These are phyloP conservation scores for Mesochorus sp. DNA, from an alignment of 2,888 invertebrate genomes.

Conservation along the genomic window DNA sequence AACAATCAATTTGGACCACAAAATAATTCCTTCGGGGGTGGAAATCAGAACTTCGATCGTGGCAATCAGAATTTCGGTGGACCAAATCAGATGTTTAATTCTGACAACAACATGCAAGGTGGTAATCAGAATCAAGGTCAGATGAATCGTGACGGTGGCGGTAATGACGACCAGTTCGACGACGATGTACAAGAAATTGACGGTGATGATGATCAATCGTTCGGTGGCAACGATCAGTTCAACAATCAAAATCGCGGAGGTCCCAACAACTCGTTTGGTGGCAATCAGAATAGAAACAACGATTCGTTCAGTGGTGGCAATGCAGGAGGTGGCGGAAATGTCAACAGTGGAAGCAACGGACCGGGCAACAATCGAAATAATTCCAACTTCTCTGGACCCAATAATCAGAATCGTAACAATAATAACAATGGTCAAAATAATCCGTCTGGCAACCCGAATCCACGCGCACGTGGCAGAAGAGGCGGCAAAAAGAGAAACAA, in stretches of 20 bases:
- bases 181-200: slow-evolving; percentile 62
- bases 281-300: slow-evolving; percentile 54
- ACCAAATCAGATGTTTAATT: slow-evolving; percentile 50
- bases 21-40: slow-evolving; percentile 71
- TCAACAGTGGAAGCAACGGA: slow-evolving; percentile 26
- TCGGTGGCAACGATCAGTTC: slow-evolving; percentile 67
- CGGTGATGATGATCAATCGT: slow-evolving; percentile 44
- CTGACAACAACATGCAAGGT: slow-evolving; percentile 49
- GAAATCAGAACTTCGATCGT: slow-evolving; percentile 71
- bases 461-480: slow-evolving; percentile 68
- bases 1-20: slow-evolving; percentile 69
- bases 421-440: slow-evolving; percentile 73
- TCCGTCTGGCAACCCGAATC: slow-evolving; percentile 60
- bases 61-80: slow-evolving; percentile 58
- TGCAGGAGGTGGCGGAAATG: slow-evolving; percentile 8
- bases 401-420: slow-evolving; percentile 61
- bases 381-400: slow-evolving; percentile 63
- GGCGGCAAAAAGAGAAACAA: slow-evolving; percentile 77
- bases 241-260: slow-evolving; percentile 62
- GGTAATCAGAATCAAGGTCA: slow-evolving; percentile 51
- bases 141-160: slow-evolving; percentile 46
- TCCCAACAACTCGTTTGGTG: slow-evolving; percentile 67
- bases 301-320: slow-evolving; percentile 48
- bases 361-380: slow-evolving; percentile 62
- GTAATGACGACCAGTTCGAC: slow-evolving; percentile 59